Base-by-base conservation (phyloP, 2,888 invertebrate genomes). In the Drosophila pseudotalamancana region DNA sequence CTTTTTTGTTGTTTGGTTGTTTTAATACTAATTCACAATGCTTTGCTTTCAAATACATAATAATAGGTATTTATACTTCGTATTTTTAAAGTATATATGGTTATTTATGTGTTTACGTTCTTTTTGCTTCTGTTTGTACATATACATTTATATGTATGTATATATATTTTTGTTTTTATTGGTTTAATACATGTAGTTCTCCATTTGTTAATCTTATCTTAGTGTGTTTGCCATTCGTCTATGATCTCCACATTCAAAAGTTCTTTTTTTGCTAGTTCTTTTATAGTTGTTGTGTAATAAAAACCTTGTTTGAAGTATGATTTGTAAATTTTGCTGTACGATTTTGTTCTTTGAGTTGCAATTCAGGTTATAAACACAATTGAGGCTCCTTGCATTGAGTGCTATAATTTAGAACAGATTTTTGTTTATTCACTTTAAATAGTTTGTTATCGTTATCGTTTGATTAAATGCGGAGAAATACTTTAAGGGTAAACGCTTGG, bases 21-120 rank as follows among this genome's bases (percentile, higher is more conserved):
- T 69, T 82, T 86, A 82, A 80, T 75, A 80, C 85, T 82, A 82
- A 80, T 86, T 85, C 83, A 83, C 85, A 82, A 80, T 82, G 77
- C 77, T 83, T 86, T 83, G 75, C 61, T 82, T 65, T 85, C 82
- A 81, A 84, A 82, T 82, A 85, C 77, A 77, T 83, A 80, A 80
- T 82, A 70, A 82, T 82, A 77, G 79, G 64, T 82, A 75, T 72
- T 86, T 69, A 83, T 82, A 80, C 72, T 57, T 67, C 67, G 57
- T 77, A 77, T 72, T 77, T 80, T 75, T 80, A 60, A 72, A 74
- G 66, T 76, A 66, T 76, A 72, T 71, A 69, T 69, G 68, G 51
- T 42, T 70, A 73, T 60, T 65, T 64, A 76, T 70, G 66, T 54
- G 40, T 37, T 53, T 53, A 29, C 11, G 27, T 57, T 48, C 25